A percentile compares a stretch with the other conserved stretches of the same genome.
phyloP scores from a whole-genome alignment of 2,113 vertebrate species.

The Corythornis cristatus region DNA sequence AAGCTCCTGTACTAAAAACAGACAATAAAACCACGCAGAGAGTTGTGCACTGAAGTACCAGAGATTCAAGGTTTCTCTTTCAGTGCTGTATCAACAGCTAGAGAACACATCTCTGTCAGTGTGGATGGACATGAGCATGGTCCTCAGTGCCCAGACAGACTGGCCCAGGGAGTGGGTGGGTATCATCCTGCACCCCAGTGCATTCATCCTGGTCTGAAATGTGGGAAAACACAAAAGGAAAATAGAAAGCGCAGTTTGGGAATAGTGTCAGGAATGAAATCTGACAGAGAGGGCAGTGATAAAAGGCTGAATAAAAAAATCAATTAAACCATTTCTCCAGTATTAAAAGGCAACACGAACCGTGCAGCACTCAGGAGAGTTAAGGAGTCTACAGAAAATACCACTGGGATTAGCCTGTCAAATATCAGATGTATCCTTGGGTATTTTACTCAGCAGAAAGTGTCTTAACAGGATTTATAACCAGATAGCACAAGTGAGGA shows the following conservation, averaged over 20 bases:
- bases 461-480: background rate
- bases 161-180: background rate
- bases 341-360: constrained; percentile 1
- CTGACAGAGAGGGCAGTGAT: constrained; percentile 3
- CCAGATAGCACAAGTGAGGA: constrained; percentile 1
- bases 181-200: background rate
- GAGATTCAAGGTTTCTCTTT: background rate
- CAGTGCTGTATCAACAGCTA: background rate
- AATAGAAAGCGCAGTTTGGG: background rate
- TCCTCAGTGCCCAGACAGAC: background rate
- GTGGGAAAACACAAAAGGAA: background rate
- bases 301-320: constrained; percentile 37
- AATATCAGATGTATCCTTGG: constrained; percentile 39
- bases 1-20: background rate
- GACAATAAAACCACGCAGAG: background rate
- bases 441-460: constrained; percentile 42
- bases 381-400: constrained; percentile 4
- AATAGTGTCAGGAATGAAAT: background rate
- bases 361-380: background rate
- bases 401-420: constrained; percentile 41
- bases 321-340: background rate
- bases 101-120: background rate
- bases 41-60: background rate
- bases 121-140: accelerated
- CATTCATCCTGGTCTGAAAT: background rate